Evolutionary conservation across 1,140 invertebrate genomes (phyloP), one percentile per base, ranked within the genome.

Genomic region (Drosophila setifemur): DNA sequence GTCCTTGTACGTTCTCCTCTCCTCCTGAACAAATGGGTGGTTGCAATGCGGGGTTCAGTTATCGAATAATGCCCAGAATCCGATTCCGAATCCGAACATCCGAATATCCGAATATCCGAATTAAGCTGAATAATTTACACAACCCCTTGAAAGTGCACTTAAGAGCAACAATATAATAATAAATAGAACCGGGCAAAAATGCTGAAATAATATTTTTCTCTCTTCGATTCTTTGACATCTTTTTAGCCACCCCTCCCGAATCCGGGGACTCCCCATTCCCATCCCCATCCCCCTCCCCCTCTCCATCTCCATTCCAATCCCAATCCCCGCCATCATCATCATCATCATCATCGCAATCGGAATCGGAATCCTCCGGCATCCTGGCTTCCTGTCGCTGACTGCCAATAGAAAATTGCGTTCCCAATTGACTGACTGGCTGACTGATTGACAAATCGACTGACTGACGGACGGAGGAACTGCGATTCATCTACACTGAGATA

Each of bases 81-180:
- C n/a, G 35, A 43, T 11, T 42, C 21, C 42, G 42, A 14, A 25
- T 25, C 40, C 33, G 63, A 66, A n/a, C n/a, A 37, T 18, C n/a
- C 33, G 4, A 37, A 37, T 37, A 18, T 7, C 33, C 14, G 2
- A 37, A 14, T 7, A 43, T 70, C 44, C 50, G 82, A 86, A 86
- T 86, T 86, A 86, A 86, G 76, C 81, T 86, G 81, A 79, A 85
- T 85, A 85, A 85, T 86, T 86, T 85, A 81, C 81, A 85, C 81
- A 86, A 86, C 72, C 81, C 82, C 63, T 73, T 74, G 25, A 69
- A 86, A 86, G 67, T 81, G 81, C 81, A 85, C 81, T 85, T 86
- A 86, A 75, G 57, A 64, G 69, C 44, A 45, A 69, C 60, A 73
- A 67, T 43, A 79, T 70, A 74, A 70, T 64, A 74, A 73, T 45